Conservation (phyloP, 2,113 vertebrate species). For the Mohoua ochrocephala region DNA sequence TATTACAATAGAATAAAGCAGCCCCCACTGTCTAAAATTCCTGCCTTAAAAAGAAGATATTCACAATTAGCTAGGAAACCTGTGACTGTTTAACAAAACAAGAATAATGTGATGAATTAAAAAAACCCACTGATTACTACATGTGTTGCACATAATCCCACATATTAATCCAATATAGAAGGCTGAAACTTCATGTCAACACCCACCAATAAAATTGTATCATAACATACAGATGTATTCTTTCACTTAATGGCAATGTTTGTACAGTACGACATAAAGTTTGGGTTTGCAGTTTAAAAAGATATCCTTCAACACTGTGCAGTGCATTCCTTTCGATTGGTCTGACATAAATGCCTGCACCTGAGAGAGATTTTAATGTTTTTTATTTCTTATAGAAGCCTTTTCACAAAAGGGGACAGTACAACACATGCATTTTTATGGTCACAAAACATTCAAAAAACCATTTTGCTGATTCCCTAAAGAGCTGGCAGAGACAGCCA, state of each 20-base stretch:
- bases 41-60: background rate
- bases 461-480: background rate
- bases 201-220: background rate
- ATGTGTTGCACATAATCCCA: conserved; percentile 5
- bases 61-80: background rate
- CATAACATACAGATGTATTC: background rate
- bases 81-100: background rate
- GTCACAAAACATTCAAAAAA: background rate
- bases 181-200: background rate
- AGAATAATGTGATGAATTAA: background rate
- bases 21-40: background rate
- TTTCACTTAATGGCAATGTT: background rate
- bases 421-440: background rate
- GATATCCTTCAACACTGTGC: background rate
- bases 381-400: background rate
- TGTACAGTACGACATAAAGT: background rate
- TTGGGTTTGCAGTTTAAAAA: background rate
- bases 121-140: background rate
- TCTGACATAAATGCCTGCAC: background rate
- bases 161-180: background rate
- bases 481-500: fast-evolving
- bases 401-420: background rate
- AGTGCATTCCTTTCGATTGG: background rate
- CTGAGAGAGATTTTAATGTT: background rate
- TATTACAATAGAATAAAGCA: background rate